These are phyloP conservation scores for Yponomeuta evonymella DNA, from an alignment of 2,888 invertebrate genomes.

Conservation along the genomic window DNA sequence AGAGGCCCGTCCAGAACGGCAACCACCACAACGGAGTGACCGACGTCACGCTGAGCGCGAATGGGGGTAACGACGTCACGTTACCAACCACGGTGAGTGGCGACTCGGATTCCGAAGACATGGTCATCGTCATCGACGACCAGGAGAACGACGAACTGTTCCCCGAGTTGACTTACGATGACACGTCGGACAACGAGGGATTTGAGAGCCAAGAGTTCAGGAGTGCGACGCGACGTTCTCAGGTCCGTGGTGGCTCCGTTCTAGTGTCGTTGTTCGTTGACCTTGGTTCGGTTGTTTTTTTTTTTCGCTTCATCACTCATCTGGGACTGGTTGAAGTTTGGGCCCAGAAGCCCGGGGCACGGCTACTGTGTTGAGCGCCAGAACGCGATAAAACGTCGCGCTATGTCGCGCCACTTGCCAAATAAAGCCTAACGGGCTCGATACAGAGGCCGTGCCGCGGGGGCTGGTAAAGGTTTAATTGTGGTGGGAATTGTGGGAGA, in stretches of 20 bases:
- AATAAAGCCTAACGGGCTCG: no score
- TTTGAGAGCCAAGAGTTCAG: slow-evolving; percentile 48
- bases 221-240: slow-evolving; percentile 61
- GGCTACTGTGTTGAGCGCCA: no score
- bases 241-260: slow-evolving; percentile 41
- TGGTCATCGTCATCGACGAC: slow-evolving; percentile 35
- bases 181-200: slow-evolving; percentile 52
- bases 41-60: slow-evolving; percentile 29
- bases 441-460: no score
- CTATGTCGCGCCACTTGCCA: no score
- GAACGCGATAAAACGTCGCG: no score
- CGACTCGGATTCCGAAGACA: slow-evolving; percentile 42
- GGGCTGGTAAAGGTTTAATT: no score
- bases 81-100: slow-evolving; percentile 50
- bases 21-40: slow-evolving; percentile 35
- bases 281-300: not conserved
- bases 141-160: slow-evolving; percentile 54
- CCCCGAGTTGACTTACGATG: slow-evolving; percentile 66
- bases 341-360: no score
- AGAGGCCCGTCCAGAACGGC: slow-evolving; percentile 47
- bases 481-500: no score
- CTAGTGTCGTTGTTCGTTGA: no score
- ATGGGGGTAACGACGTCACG: slow-evolving; percentile 28
- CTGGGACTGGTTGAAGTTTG: no score
- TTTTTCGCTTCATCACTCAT: not conserved